Percentiles rank a stretch among this genome's conserved stretches.
Evolutionary conservation across 1,140 invertebrate genomes (phyloP).

Genomic region (Drosophila subobscura): DNA sequence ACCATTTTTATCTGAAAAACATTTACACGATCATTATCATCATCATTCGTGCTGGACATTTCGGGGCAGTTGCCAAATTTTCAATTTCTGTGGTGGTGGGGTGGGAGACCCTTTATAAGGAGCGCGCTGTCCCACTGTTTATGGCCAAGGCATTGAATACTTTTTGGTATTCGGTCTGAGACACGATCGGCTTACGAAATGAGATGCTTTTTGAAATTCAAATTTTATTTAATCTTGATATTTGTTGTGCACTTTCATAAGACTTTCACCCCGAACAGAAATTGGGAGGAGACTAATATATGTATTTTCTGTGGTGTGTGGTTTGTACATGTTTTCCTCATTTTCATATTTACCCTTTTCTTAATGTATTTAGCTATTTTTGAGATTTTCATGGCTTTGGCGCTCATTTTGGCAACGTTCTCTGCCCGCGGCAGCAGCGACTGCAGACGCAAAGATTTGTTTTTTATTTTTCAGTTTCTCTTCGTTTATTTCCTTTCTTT

Average conservation of each 20-base stretch:
- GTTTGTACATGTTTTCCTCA: constrained; percentile 17
- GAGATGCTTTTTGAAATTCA: constrained; percentile 34
- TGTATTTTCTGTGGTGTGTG: neutral
- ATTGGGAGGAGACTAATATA: constrained; percentile 43
- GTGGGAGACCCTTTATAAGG: constrained; percentile 25
- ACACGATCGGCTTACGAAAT: constrained; percentile 65
- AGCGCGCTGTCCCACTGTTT: constrained; percentile 26
- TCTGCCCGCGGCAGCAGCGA: constrained; percentile 12
- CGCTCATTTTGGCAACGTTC: constrained; percentile 71
- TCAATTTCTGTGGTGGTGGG: too few species aligned
- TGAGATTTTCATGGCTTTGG: constrained; percentile 77
- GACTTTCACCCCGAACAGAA: constrained; percentile 64
- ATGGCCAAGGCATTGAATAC: constrained; percentile 77
- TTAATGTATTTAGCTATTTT: constrained; percentile 83
- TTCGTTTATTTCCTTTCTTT: constrained; percentile 25
- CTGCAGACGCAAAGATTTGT: constrained; percentile 18
- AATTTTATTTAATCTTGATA: constrained; percentile 4
- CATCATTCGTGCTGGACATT: constrained; percentile 29
- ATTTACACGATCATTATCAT: constrained; percentile 43
- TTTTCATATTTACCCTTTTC: constrained; percentile 77
- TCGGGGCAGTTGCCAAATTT: neutral
- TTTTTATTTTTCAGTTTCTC: constrained; percentile 23
- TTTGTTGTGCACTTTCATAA: constrained; percentile 1
- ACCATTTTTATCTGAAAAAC: constrained; percentile 25
- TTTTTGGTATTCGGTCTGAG: constrained; percentile 32